These are phyloP conservation scores for Drosophila prostipennis DNA, from an alignment of 2,888 invertebrate genomes.

Conservation along the genomic window DNA sequence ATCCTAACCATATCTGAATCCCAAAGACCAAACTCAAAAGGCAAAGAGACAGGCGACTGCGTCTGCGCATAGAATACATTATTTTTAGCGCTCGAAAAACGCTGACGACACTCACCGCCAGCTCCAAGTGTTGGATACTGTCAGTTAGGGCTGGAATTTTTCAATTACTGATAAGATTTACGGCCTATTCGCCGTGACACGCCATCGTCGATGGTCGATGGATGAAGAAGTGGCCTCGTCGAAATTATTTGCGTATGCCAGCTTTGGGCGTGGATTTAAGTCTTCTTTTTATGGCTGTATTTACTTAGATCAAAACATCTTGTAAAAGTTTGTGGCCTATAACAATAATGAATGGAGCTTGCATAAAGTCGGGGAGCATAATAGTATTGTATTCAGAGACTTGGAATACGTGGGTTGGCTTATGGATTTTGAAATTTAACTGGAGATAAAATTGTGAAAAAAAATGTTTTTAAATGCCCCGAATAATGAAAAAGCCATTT, in stretches of 20 bases:
- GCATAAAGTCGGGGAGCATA: not conserved
- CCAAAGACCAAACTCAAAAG: slow-evolving; percentile 1
- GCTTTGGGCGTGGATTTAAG: slow-evolving; percentile 1
- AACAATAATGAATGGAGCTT: not conserved
- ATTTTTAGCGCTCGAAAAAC: slow-evolving; percentile 54
- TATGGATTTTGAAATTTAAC: no score
- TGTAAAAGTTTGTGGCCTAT: not conserved
- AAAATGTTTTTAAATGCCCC: not conserved
- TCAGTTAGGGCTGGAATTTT: slow-evolving; percentile 59
- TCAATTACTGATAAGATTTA: slow-evolving; percentile 51
- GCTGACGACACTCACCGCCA: slow-evolving; percentile 62
- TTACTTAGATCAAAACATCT: not conserved
- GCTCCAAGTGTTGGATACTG: slow-evolving; percentile 45
- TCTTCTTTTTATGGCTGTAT: not conserved
- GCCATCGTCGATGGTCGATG: slow-evolving; percentile 5
- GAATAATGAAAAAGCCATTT: no score
- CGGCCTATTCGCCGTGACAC: slow-evolving; percentile 44
- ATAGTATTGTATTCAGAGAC: not conserved
- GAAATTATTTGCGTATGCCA: slow-evolving; percentile 10
- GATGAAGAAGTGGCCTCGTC: slow-evolving; percentile 13
- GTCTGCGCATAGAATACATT: slow-evolving; percentile 70
- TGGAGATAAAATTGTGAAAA: not conserved
- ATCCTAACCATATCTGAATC: slow-evolving; percentile 8
- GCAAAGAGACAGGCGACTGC: slow-evolving; percentile 27
- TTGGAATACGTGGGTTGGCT: no score